Base-by-base conservation (phyloP, 64 coral and sea anemone genomes). In the Stylophora pistillata region DNA sequence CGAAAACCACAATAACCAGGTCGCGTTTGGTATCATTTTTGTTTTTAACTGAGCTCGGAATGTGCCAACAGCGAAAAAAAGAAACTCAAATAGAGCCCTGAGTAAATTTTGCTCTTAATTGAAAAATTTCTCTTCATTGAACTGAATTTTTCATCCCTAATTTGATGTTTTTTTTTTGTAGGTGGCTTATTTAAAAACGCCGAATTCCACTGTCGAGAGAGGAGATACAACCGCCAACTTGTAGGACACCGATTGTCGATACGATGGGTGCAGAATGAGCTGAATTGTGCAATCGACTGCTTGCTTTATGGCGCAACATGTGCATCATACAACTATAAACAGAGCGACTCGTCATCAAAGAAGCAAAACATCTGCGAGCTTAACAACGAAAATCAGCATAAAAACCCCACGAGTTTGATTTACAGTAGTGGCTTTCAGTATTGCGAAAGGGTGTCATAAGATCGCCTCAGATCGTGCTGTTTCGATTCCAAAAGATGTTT, bases 321-420 rank as follows among this genome's bases (percentile, higher is more conserved):
- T n/a, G 37, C 66, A 41, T 84, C 80, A 54, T 84, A 84, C 34
- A 84, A 84, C 80, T 84, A 84, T 41, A 54, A 84, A 53, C 32
- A 84, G 2, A 57, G 29, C 75, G 10, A 78, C 20, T 4, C n/a
- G 34, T 21, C 52, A 57, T 56, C 75, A 78, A 55, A 55, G 52
- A 62, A 14, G 15, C 61, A 84, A 25, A 84, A 84, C 21, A 53
- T 84, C 7, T 84, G 80, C 41, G 80, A 84, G 33, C 33, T 84
- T 20, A 84, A 25, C 62, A 17, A 14, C 23, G 66, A 60, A 20
- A 84, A 70, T 62, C 80, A 53, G 27, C 59, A 70, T 0, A 26
- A 65, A 37, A 20, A 84, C 3, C 32, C 37, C 6, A 34, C 10
- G 4, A 84, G 33, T 34, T 34, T 84, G 10, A 52, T 47, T 12